phyloP scores from a whole-genome alignment of 2,113 vertebrate genomes.

The Romanogobio albipinnatus region DNA sequence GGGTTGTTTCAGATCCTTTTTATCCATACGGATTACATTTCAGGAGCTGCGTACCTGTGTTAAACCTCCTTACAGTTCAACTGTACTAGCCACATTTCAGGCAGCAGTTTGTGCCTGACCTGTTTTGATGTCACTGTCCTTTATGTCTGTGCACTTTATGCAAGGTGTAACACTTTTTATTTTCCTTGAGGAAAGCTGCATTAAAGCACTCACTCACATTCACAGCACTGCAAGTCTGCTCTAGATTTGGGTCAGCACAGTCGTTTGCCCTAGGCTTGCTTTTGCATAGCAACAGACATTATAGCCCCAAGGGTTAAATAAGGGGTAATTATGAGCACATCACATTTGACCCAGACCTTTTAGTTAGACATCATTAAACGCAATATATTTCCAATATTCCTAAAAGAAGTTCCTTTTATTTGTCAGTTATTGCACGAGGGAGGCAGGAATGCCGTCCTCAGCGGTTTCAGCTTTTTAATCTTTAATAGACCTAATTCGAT shows the following conservation, averaged over 20 bases:
- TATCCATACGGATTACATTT: not conserved
- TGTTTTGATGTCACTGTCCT: conserved; percentile 28
- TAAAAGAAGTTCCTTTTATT: conserved; percentile 37
- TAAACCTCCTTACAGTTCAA: not conserved
- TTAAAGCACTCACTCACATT: conserved; percentile 46
- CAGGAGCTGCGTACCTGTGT: not conserved
- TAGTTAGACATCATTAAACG: not conserved
- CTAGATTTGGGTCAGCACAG: conserved; percentile 69
- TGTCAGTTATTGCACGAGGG: not conserved
- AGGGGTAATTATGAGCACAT: conserved; percentile 39
- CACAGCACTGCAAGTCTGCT: conserved; percentile 61
- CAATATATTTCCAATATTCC: not conserved
- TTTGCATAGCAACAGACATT: conserved; percentile 61
- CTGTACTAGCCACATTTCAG: not conserved
- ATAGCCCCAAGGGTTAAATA: conserved; percentile 54
- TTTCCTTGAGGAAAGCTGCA: conserved; percentile 43
- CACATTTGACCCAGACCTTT: conserved; percentile 31
- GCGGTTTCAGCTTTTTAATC: conserved; percentile 29
- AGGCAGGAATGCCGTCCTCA: conserved; percentile 30
- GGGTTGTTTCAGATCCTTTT: not conserved
- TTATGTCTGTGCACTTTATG: conserved; percentile 5
- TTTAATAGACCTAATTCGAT: conserved; percentile 29
- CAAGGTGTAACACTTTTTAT: conserved; percentile 56
- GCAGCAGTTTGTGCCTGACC: conserved; percentile 2
- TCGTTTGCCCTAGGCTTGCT: conserved; percentile 49